Conservation (phyloP, 2,888 invertebrate genomes). For the Gastrophysa polygoni region DNA sequence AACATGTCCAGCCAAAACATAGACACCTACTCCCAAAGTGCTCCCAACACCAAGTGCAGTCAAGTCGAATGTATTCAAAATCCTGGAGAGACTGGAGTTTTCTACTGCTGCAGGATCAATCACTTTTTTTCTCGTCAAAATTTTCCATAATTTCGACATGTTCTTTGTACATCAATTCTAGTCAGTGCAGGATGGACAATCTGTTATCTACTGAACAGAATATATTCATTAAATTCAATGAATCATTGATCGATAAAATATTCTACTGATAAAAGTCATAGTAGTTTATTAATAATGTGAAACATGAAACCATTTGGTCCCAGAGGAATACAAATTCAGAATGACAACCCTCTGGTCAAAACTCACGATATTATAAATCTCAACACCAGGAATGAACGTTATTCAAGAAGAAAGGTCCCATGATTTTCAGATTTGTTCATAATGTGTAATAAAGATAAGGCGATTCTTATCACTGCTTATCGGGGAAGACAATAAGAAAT, state of each 20-base stretch:
- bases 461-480: neutral
- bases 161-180: neutral
- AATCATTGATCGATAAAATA: neutral
- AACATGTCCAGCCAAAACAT: conserved; percentile 85
- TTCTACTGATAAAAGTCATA: neutral
- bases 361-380: neutral
- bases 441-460: neutral
- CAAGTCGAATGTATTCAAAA: conserved; percentile 79
- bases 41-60: conserved; percentile 83
- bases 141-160: conserved; percentile 49
- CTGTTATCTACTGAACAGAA: neutral
- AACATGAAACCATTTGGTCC: too few species aligned
- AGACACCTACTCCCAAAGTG: conserved; percentile 88
- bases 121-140: conserved; percentile 53
- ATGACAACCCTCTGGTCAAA: neutral
- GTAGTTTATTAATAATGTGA: too few species aligned
- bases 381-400: too few species aligned
- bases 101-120: conserved; percentile 50
- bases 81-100: conserved; percentile 65
- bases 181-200: neutral
- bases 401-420: neutral
- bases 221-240: neutral
- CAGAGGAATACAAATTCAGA: neutral
- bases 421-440: neutral
- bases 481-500: neutral